Percentiles rank a stretch among this genome's conserved stretches.
Conservation (phyloP, 2,113 vertebrate species). For the Tauraco erythrolophus region DNA sequence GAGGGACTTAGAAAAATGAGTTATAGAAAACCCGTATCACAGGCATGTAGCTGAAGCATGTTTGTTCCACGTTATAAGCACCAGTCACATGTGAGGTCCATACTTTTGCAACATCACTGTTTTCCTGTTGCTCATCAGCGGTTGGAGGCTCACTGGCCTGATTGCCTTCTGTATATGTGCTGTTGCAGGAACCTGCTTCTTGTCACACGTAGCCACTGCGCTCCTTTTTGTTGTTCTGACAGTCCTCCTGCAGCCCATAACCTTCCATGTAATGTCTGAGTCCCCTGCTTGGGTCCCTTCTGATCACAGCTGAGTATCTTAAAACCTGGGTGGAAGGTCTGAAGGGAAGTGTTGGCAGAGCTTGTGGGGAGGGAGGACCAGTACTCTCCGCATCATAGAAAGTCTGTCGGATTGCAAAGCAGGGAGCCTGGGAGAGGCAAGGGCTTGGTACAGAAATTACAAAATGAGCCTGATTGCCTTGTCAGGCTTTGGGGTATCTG, state of each 20-base stretch:
- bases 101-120: rapidly evolving
- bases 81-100: background rate
- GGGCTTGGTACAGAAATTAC: background rate
- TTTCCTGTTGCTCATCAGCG: background rate
- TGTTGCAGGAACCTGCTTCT: background rate
- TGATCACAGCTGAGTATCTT: background rate
- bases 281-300: background rate
- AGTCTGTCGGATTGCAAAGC: background rate
- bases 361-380: rapidly evolving
- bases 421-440: background rate
- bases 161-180: rapidly evolving
- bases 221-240: background rate
- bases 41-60: background rate
- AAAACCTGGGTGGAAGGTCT: background rate
- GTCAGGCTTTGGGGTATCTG: background rate
- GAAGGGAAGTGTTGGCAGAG: background rate
- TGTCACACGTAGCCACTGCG: rapidly evolving
- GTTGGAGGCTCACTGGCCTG: background rate
- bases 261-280: background rate
- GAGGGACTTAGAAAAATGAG: background rate
- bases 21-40: rapidly evolving
- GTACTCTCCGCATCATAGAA: background rate
- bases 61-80: background rate
- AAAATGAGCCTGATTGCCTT: background rate
- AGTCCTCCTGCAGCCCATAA: background rate